Conservation (phyloP, 2,888 invertebrate species). For the Stenolophus ochropezus region DNA sequence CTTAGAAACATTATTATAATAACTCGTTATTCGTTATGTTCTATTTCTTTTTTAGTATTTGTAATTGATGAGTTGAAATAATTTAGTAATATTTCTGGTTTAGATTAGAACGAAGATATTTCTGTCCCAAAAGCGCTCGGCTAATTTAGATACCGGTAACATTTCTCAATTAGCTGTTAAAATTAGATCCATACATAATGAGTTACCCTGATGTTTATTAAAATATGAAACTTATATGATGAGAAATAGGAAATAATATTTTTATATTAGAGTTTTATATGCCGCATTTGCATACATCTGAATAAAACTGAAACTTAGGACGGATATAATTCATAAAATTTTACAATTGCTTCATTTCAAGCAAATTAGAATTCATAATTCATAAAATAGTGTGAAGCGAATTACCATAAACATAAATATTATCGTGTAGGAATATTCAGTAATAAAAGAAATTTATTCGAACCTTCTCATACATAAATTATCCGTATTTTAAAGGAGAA, state of each 20-base stretch:
- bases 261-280: background rate
- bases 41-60: no score
- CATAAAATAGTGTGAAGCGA: background rate
- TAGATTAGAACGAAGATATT: no score
- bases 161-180: background rate
- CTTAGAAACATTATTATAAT: no score
- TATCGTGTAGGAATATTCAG: slow-evolving; percentile 3
- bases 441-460: slow-evolving; percentile 28
- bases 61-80: no score
- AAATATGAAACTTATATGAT: background rate
- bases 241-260: background rate
- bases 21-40: no score
- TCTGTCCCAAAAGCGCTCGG: no score
- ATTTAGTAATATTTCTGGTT: no score
- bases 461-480: slow-evolving; percentile 23
- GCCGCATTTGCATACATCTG: background rate
- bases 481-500: slow-evolving; percentile 24
- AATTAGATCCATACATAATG: background rate
- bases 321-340: background rate
- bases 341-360: background rate
- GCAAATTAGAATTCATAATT: background rate
- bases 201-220: background rate
- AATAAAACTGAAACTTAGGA: background rate
- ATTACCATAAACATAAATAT: background rate
- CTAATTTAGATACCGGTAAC: no score